phyloP scores from a whole-genome alignment of 2,113 vertebrate species.

The Dolichotis patagonum region DNA sequence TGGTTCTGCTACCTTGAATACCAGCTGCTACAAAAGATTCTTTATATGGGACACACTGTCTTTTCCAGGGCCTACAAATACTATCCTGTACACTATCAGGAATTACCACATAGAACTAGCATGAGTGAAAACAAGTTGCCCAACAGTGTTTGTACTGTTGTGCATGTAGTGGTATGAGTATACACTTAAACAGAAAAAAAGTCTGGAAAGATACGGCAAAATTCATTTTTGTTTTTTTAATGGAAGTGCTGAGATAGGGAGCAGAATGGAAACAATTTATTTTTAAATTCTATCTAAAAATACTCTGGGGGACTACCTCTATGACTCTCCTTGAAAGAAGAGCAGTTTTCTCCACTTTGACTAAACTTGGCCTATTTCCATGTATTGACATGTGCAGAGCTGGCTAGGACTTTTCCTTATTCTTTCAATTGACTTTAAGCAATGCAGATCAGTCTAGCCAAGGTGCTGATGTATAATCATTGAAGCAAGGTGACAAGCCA shows the following conservation, averaged over 20 bases:
- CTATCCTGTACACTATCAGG: neutral
- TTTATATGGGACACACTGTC: neutral
- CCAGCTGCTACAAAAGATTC: neutral
- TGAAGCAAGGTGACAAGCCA: no score
- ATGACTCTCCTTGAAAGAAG: no score
- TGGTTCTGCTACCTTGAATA: neutral
- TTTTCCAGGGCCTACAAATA: neutral
- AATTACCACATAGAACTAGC: neutral
- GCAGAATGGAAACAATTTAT: neutral
- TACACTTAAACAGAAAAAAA: neutral
- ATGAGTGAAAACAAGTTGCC: neutral
- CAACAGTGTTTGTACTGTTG: neutral
- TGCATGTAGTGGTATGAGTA: neutral
- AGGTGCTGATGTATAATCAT: no score
- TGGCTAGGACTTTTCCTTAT: no score
- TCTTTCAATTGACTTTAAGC: no score
- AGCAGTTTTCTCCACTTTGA: no score
- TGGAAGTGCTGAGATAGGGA: neutral
- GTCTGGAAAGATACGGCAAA: neutral
- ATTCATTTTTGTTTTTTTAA: neutral
- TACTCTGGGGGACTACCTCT: no score
- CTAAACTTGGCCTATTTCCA: no score
- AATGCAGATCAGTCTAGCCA: no score
- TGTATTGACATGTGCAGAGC: no score
- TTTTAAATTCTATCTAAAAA: neutral